These are phyloP conservation scores for Apus apus DNA, from an alignment of 2,113 vertebrate genomes.

Conservation along the genomic window DNA sequence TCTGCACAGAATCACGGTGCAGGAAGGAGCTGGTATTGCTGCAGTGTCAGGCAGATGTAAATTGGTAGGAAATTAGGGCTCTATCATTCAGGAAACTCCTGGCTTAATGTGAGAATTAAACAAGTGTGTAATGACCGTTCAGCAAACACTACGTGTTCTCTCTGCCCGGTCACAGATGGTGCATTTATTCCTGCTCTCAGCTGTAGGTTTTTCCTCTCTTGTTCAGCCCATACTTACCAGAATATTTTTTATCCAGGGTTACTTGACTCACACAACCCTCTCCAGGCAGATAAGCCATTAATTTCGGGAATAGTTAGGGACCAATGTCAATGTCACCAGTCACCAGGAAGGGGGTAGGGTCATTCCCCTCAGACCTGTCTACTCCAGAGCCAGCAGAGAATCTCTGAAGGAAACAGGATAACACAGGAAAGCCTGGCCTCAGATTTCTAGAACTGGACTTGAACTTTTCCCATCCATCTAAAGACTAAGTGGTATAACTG, in stretches of 20 bases:
- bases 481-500: neutral
- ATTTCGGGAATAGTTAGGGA: neutral
- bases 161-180: neutral
- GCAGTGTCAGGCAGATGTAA: neutral
- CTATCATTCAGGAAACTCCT: neutral
- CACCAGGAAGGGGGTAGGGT: neutral
- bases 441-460: neutral
- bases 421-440: neutral
- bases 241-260: neutral
- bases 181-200: neutral
- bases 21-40: neutral
- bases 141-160: rapidly evolving
- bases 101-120: neutral
- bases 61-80: neutral
- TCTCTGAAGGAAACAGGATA: neutral
- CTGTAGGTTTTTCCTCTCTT: neutral
- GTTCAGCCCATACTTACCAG: neutral
- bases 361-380: neutral
- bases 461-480: neutral
- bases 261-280: neutral
- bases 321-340: neutral
- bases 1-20: neutral
- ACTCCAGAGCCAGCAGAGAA: neutral
- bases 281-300: neutral
- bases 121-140: neutral